A percentile compares a stretch with the other conserved stretches of the same genome.
These are phyloP conservation scores for Leptestheria dahalacensis DNA, from an alignment of 1,140 invertebrate species.

Conservation along the genomic window DNA sequence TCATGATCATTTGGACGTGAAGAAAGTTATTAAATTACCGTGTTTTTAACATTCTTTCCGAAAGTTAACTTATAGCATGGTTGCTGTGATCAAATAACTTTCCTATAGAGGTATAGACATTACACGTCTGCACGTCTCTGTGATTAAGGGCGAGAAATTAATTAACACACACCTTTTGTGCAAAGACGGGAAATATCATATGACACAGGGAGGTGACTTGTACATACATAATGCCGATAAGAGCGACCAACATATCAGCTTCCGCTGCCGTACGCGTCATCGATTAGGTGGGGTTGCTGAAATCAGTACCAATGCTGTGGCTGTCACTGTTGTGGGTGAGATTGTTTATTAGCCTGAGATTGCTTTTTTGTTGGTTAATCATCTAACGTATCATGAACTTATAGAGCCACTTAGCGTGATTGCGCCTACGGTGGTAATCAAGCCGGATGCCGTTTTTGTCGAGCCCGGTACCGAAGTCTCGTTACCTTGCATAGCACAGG, in stretches of 20 bases:
- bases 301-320: neutral
- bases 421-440: neutral
- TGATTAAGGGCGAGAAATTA: neutral
- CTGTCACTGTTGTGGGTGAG: neutral
- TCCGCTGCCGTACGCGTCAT: conserved; percentile 5
- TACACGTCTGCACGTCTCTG: too few relatives aligned
- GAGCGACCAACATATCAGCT: neutral
- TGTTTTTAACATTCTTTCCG: too few relatives aligned
- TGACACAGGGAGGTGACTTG: neutral
- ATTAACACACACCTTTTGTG: neutral
- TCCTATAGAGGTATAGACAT: too few relatives aligned
- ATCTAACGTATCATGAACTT: too few relatives aligned
- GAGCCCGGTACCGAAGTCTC: conserved; percentile 16
- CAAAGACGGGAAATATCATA: conserved; percentile 5
- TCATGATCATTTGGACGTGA: neutral
- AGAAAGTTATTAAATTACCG: too few relatives aligned
- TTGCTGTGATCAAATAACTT: too few relatives aligned
- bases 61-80: too few relatives aligned
- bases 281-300: neutral
- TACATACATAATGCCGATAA: conserved; percentile 4
- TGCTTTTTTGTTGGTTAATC: too few relatives aligned
- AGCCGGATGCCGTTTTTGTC: neutral
- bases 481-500: conserved; percentile 27
- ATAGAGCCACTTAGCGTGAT: neutral
- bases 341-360: neutral